Evolutionary conservation across 2,113 vertebrate genomes (phyloP).

Genomic region (Sciurus niger): DNA sequence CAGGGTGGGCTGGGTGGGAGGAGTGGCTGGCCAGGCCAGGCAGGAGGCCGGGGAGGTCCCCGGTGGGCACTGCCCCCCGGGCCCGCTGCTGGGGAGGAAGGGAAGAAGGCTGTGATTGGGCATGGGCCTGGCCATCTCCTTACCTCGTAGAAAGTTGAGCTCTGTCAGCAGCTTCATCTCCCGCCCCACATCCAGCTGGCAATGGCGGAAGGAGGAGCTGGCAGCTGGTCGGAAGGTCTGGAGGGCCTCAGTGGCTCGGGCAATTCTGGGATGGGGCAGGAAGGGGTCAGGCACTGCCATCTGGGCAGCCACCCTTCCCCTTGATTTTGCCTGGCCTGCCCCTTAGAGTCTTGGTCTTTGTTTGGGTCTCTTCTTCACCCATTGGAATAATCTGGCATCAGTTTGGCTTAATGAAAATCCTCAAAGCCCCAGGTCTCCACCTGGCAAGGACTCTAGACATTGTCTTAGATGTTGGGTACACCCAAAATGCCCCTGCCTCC

Average conservation of each 20-base stretch:
- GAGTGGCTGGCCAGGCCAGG: constrained; percentile 74
- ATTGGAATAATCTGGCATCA: not conserved
- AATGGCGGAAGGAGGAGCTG: constrained; percentile 94
- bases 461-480: not conserved
- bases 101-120: constrained; percentile 70
- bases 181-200: constrained; percentile 94
- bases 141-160: constrained; percentile 95
- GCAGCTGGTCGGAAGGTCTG: constrained; percentile 94
- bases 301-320: not conserved
- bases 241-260: constrained; percentile 94
- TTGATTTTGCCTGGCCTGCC: not conserved
- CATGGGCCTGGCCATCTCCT: constrained; percentile 80
- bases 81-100: constrained; percentile 76
- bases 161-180: constrained; percentile 93
- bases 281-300: constrained; percentile 52
- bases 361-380: not conserved
- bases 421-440: not conserved
- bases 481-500: not conserved
- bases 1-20: constrained; percentile 72
- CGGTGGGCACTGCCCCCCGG: constrained; percentile 79
- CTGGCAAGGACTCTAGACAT: not conserved
- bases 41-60: constrained; percentile 61
- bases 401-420: not conserved
- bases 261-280: constrained; percentile 88
- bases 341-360: not conserved